Evolutionary conservation across 2,888 invertebrate species (phyloP), one percentile per base, ranked within the genome.

Genomic region (Leistus spinibarbis): DNA sequence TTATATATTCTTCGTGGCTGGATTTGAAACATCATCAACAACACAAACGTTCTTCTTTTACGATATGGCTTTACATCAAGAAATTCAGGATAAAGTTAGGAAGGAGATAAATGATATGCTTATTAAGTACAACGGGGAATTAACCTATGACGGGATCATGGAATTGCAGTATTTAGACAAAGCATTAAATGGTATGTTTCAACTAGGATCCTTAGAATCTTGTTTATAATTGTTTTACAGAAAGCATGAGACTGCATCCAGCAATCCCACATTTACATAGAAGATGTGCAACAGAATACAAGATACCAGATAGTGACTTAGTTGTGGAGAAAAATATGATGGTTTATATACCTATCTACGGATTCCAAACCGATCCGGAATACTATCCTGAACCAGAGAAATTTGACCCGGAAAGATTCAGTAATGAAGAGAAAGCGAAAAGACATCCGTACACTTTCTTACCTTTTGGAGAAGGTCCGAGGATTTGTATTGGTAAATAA

Each of bases 201-300:
- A 4, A n/a, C n/a, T n/a, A n/a, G n/a, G n/a, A n/a, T n/a, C n/a
- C n/a, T n/a, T n/a, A n/a, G n/a, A n/a, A n/a, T n/a, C n/a, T n/a
- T n/a, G n/a, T n/a, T n/a, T n/a, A n/a, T n/a, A n/a, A n/a, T n/a
- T n/a, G n/a, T 68, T 62, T 82, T 80, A 16, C 79, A 86, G 88
- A 88, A 80, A 83, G 87, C 0, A 79, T 88, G 2, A 82, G 88
- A 10, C 82, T 85, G 66, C 86, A 87, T 79, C 87, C 88, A 7
- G 85, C 87, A 0, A 76, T 85, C 0, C 78, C 82, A 0, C 77
- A 81, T 0, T 76, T 87, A 0, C 83, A 83, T 0, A 83, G 87
- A 54, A 56, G 80, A 1, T 82, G 86, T 40, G 77, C 76, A 5
- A 81, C 81, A 40, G 82, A 84, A 56, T 86, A 85, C 77, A 66